Evolutionary conservation across 92 coral and sea anemone genomes (phyloP), one percentile per base, ranked within the genome.

Genomic region (Umimayanthus chanpuru): DNA sequence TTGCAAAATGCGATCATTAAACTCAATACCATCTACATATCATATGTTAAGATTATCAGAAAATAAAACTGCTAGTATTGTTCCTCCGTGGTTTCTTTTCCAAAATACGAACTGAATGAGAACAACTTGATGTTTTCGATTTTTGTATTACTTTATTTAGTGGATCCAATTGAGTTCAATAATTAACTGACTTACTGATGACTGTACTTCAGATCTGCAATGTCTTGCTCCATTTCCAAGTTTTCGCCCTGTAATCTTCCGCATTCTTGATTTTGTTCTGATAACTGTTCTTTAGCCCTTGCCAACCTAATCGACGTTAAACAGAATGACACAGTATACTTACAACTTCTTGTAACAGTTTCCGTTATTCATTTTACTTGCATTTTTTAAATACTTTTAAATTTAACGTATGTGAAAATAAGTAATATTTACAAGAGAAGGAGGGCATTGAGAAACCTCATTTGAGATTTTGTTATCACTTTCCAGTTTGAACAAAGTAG

Each of bases 231-330:
- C 79, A 97, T 88, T 67, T 93, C 96, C 73, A 86, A 58, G 72
- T 97, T 97, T 81, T 97, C 98, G 4, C 93, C 85, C 90, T 92
- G 93, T 53, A 97, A 87, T 71, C 92, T 92, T 26, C 95, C 90
- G 78, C 99, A 97, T 50, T 95, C 94, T 5, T 89, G 91, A 77
- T 92, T 97, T 87, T 95, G 93, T 25, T 49, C 81, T 16, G 92
- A 88, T 23, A 97, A 80, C 44, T 88, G 64, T 83, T 94, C 96
- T 78, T 96, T 92, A 2, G 91, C 91, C 71, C 90, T 88, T 25
- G 81, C 76, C 29, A 97, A 89, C 68, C 99, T 97, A 83, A 20
- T 61, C 21, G 7, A 14, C 2, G 68, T 6, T 16, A 21, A 20
- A 61, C 21, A 3, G 68, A 61, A 20, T 61, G 21, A 9, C 4